Evolutionary conservation across 2,113 vertebrate genomes (phyloP).

Genomic region (Ginglymostoma cirratum): DNA sequence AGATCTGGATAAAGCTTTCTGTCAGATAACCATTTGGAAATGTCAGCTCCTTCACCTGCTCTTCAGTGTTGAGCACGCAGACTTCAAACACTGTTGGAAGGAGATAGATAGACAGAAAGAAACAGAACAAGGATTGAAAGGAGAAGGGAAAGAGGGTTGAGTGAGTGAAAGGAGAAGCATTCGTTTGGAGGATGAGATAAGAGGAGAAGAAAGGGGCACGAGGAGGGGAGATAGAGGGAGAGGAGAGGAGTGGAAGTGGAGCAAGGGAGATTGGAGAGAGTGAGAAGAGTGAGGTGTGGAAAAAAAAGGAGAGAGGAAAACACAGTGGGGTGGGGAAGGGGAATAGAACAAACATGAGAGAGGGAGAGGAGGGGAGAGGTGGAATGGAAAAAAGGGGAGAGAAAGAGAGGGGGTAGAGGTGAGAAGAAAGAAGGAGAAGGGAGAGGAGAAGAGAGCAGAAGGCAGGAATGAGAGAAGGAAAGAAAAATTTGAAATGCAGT

Average conservation of each 20-base stretch:
- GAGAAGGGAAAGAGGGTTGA: too few relatives aligned
- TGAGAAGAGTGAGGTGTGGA: not conserved
- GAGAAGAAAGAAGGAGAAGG: not conserved
- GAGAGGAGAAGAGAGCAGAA: not conserved
- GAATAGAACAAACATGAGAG: too few relatives aligned
- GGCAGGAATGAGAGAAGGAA: not conserved
- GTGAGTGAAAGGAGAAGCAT: not conserved
- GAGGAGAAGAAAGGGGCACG: not conserved
- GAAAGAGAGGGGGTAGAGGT: not conserved
- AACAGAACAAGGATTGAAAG: not conserved
- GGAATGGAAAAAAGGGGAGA: too few relatives aligned
- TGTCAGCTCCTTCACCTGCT: slow-evolving; percentile 75
- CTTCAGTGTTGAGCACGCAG: slow-evolving; percentile 80
- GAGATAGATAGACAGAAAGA: not conserved
- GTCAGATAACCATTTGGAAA: slow-evolving; percentile 77
- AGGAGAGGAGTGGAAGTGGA: not conserved
- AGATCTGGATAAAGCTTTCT: slow-evolving; percentile 82
- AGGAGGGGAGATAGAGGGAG: not conserved
- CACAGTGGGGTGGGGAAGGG: not conserved
- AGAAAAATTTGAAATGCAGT: not conserved
- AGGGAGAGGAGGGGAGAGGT: not conserved
- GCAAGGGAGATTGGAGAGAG: too few relatives aligned
- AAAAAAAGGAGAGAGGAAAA: slow-evolving; percentile 24
- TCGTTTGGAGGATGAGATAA: not conserved
- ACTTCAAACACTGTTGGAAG: slow-evolving; percentile 71